Conservation (phyloP, 2,113 vertebrate species). For the Laterallus jamaicensis region DNA sequence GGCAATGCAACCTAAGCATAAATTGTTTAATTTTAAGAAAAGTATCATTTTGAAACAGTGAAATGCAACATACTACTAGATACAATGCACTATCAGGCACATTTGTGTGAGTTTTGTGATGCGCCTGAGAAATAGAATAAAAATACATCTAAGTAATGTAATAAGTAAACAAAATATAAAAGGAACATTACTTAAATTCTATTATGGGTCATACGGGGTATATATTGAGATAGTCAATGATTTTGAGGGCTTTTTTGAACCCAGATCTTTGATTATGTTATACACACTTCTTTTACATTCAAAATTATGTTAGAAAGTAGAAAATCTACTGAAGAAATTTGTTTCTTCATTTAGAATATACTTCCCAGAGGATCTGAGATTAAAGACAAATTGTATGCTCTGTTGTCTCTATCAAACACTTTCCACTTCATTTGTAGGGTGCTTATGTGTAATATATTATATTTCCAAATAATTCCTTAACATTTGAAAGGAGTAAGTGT, state of each 20-base stretch:
- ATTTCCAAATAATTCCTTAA: not conserved
- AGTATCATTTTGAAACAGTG: slow-evolving; percentile 31
- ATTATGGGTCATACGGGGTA: not conserved
- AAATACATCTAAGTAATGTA: not conserved
- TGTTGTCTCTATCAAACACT: not conserved
- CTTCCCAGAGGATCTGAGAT: not conserved
- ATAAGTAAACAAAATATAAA: not conserved
- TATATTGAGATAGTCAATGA: not conserved
- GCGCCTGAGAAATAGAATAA: not conserved
- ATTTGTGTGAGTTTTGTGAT: not conserved
- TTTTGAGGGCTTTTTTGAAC: not conserved
- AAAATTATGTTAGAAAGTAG: not conserved
- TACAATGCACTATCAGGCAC: not conserved
- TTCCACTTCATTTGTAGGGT: not conserved
- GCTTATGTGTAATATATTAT: not conserved
- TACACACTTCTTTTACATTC: not conserved
- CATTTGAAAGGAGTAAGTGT: not conserved
- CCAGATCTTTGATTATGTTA: not conserved
- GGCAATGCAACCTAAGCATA: slow-evolving; percentile 45
- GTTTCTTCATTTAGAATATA: not conserved
- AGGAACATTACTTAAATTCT: not conserved
- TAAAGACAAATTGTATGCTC: not conserved
- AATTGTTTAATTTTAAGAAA: not conserved
- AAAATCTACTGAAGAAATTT: not conserved
- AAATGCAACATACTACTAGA: not conserved